A percentile compares a stretch with the other conserved stretches of the same genome.
These are phyloP conservation scores for Bombyx mori DNA, from an alignment of 1,140 invertebrate species.

Conservation along the genomic window DNA sequence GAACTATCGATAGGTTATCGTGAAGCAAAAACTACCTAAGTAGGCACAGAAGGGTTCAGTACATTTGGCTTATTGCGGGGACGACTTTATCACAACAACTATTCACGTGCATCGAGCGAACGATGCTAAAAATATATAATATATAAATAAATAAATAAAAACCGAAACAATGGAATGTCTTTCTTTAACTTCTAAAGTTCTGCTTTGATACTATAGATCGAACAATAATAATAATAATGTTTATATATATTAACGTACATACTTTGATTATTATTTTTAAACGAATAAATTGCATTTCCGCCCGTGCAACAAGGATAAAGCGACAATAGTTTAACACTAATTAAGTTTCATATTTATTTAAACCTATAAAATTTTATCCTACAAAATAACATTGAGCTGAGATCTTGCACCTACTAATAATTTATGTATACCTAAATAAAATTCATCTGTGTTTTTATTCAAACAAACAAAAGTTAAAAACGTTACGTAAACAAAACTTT, in stretches of 20 bases:
- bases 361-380: constrained; percentile 33
- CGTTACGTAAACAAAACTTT: too few species aligned
- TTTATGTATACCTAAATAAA: constrained; percentile 26
- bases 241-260: too few species aligned
- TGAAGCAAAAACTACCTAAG: constrained; percentile 55
- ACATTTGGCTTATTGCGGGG: constrained; percentile 65
- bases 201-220: too few species aligned
- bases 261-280: not conserved
- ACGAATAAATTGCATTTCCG: constrained; percentile 4
- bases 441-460: constrained; percentile 1
- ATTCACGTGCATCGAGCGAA: constrained; percentile 10
- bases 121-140: too few species aligned
- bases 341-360: constrained; percentile 33
- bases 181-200: not conserved
- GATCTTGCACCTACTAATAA: constrained; percentile 65
- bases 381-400: constrained; percentile 66
- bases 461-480: too few species aligned
- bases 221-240: too few species aligned
- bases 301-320: constrained; percentile 44
- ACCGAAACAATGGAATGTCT: constrained; percentile 39
- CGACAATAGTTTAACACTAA: constrained; percentile 41
- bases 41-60: constrained; percentile 69
- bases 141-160: constrained; percentile 28
- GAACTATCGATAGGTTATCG: too few species aligned
- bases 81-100: constrained; percentile 60